Percentiles rank a stretch among this genome's conserved stretches.
These are phyloP conservation scores for Ivindomyrus marchei DNA, from an alignment of 2,113 vertebrate genomes.

Conservation along the genomic window DNA sequence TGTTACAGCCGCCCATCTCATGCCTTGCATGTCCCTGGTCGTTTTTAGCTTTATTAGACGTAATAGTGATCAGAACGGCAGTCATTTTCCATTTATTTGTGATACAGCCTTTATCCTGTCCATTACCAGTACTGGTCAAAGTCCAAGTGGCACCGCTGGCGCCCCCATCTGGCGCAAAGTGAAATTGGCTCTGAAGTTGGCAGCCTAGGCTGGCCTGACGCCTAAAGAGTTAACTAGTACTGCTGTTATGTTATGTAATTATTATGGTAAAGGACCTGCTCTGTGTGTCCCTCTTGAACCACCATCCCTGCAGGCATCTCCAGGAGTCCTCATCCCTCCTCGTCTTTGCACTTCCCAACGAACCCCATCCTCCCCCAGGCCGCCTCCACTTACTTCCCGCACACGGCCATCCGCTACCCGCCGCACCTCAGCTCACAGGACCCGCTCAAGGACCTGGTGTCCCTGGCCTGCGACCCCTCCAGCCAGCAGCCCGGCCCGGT, in stretches of 20 bases:
- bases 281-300: neutral
- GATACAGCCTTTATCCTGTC: neutral
- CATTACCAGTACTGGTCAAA: neutral
- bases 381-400: conserved; percentile 83
- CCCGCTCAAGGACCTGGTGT: conserved; percentile 92
- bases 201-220: neutral
- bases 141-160: neutral
- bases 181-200: neutral
- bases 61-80: neutral
- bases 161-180: neutral
- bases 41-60: neutral
- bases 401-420: conserved; percentile 90
- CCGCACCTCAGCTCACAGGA: conserved; percentile 91
- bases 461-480: conserved; percentile 90
- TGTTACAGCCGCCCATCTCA: neutral
- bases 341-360: conserved; percentile 86
- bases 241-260: neutral
- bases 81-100: neutral
- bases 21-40: neutral
- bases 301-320: conserved; percentile 67
- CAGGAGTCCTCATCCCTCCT: conserved; percentile 82
- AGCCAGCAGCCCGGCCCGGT: conserved; percentile 85
- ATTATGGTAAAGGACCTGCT: neutral
- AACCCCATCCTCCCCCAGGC: conserved; percentile 76
- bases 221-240: neutral